Evolutionary conservation across 92 coral and sea anemone genomes (phyloP).

Genomic region (Palythoa caribaeorum): DNA sequence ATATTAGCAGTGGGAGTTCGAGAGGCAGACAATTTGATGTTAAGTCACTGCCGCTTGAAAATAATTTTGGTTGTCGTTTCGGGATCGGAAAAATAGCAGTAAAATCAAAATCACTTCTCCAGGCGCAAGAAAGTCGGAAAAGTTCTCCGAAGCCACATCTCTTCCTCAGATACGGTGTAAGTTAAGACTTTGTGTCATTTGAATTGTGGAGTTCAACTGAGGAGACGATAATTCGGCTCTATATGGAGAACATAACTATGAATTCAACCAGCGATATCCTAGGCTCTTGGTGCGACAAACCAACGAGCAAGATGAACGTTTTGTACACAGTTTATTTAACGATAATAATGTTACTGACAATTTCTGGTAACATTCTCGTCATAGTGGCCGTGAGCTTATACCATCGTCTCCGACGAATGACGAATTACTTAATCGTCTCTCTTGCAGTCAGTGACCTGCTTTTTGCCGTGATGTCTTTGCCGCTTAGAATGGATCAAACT

Average conservation of each 20-base stretch:
- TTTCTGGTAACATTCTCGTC: constrained; percentile 89
- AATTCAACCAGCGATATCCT: neutral
- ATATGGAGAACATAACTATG: constrained; percentile 26
- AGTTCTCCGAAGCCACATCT: neutral
- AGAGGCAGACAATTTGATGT: neutral
- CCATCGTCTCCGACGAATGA: constrained; percentile 82
- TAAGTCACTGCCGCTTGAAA: neutral
- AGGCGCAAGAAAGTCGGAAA: neutral
- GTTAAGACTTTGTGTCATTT: neutral
- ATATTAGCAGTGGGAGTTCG: neutral
- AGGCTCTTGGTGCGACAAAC: constrained; percentile 54
- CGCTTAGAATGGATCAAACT: constrained; percentile 84
- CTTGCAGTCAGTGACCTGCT: constrained; percentile 92
- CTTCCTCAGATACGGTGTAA: neutral
- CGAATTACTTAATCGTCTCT: constrained; percentile 90
- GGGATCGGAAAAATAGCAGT: neutral
- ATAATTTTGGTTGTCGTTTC: no score
- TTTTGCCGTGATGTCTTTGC: constrained; percentile 75
- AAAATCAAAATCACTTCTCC: neutral
- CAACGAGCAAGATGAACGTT: constrained; percentile 63
- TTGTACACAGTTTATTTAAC: constrained; percentile 74
- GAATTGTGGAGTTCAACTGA: neutral
- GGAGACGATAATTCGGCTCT: neutral
- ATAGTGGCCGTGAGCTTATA: constrained; percentile 82
- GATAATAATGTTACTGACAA: constrained; percentile 77